Evolutionary conservation across 1,140 invertebrate genomes (phyloP).

Genomic region (Andricus grossulariae): DNA sequence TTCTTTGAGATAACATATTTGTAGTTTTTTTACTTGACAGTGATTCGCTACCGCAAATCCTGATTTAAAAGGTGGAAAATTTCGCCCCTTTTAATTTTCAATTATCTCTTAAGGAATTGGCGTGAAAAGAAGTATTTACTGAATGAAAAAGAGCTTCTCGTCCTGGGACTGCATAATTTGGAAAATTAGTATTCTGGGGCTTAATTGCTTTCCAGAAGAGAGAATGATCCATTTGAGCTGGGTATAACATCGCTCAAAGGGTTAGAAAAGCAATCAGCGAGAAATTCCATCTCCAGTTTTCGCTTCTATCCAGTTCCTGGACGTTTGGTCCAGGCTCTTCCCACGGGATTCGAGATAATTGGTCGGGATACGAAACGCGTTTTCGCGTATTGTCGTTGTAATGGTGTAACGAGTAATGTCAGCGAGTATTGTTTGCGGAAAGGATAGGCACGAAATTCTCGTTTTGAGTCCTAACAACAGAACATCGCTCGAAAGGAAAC

Average conservation of each 20-base stretch:
- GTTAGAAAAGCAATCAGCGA: conserved; percentile 49
- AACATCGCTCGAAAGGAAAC: too few species aligned
- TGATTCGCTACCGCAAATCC: too few species aligned
- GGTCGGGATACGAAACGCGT: conserved; percentile 45
- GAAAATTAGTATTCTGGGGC: conserved; percentile 16
- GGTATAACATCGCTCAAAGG: conserved; percentile 12
- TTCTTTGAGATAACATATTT: too few species aligned
- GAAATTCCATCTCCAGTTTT: conserved; percentile 48
- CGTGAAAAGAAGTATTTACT: not conserved
- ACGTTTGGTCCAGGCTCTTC: conserved; percentile 22
- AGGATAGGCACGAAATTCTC: too few species aligned
- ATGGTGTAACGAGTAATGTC: conserved; percentile 30
- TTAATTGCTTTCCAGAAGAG: conserved; percentile 27
- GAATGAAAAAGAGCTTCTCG: not conserved
- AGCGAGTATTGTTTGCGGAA: too few species aligned
- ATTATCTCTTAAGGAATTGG: not conserved
- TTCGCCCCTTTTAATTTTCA: not conserved
- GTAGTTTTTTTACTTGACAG: too few species aligned
- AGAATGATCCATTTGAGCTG: conserved; percentile 13
- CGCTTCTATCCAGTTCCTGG: conserved; percentile 25
- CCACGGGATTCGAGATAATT: conserved; percentile 51
- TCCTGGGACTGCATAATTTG: conserved; percentile 1
- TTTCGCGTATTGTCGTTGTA: conserved; percentile 33
- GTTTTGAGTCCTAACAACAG: too few species aligned
- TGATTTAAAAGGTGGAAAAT: too few species aligned